These are phyloP conservation scores for Oscheius sp. DNA, from an alignment of 2,888 invertebrate species.

Conservation along the genomic window DNA sequence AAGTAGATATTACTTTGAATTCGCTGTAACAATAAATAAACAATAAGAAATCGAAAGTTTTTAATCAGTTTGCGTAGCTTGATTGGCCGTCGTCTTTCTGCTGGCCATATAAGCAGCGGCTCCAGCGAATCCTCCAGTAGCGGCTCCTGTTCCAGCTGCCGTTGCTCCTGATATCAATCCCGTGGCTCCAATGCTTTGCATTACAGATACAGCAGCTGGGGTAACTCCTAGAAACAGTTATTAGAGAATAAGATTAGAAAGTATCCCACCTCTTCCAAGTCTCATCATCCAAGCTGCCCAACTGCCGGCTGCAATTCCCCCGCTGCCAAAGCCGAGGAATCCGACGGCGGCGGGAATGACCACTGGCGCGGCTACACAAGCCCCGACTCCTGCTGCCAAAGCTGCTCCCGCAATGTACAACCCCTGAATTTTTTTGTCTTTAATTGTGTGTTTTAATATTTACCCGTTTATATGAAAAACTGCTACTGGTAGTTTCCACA, in stretches of 20 bases:
- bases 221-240: background rate
- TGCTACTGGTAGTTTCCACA: too few species aligned
- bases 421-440: too few species aligned
- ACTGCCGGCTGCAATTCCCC: background rate
- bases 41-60: too few species aligned
- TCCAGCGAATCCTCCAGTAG: background rate
- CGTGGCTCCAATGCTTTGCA: conserved; percentile 20
- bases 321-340: background rate
- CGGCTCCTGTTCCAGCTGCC: background rate
- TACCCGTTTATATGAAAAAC: too few species aligned
- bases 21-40: too few species aligned
- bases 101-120: background rate
- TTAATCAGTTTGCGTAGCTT: too few species aligned
- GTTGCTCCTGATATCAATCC: background rate
- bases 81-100: too few species aligned
- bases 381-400: background rate
- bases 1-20: too few species aligned
- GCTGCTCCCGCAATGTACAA: too few species aligned
- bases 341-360: conserved; percentile 3
- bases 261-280: background rate
- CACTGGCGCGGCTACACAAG: background rate
- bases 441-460: too few species aligned
- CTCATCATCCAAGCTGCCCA: background rate
- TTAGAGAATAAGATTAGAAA: background rate
- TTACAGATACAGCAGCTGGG: background rate